These are phyloP conservation scores for Eutolmus rufibarbis DNA, from an alignment of 2,888 invertebrate genomes.

Conservation along the genomic window DNA sequence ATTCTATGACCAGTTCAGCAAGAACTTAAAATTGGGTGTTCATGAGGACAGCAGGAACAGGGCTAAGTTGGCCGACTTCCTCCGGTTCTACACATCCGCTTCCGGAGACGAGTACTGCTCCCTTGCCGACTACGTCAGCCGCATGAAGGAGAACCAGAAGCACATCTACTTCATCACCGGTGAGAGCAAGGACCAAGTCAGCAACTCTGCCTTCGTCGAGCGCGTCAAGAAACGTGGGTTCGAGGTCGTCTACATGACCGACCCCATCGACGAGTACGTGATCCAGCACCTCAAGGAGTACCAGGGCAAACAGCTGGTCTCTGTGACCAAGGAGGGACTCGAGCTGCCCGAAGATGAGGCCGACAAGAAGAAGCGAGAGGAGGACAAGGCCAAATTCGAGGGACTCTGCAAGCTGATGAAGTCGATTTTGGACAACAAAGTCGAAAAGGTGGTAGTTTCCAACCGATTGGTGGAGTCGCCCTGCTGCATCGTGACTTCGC, in stretches of 20 bases:
- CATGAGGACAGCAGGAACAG: constrained; percentile 97
- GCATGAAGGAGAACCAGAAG: constrained; percentile 99
- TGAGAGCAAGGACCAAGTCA: constrained; percentile 90
- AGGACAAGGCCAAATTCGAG: constrained; percentile 74
- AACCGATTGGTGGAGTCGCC: constrained; percentile 97
- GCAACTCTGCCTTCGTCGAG: constrained; percentile 97
- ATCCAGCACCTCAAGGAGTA: constrained; percentile 98
- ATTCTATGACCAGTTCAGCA: constrained; percentile 97
- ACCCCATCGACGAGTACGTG: constrained; percentile 99
- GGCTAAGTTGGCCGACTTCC: constrained; percentile 85
- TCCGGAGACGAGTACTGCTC: constrained; percentile 95
- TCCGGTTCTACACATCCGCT: constrained; percentile 93
- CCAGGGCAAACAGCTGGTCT: constrained; percentile 94
- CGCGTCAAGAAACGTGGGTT: constrained; percentile 97
- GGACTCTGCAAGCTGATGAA: constrained; percentile 82
- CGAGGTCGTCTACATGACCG: constrained; percentile 98
- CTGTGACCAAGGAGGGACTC: constrained; percentile 97
- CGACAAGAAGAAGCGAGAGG: constrained; percentile 96
- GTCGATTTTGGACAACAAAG: constrained; percentile 96
- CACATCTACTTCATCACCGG: constrained; percentile 99
- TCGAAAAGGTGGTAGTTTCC: constrained; percentile 96
- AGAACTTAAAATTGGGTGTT: constrained; percentile 96
- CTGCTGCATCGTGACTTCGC: constrained; percentile 98
- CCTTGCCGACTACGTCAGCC: constrained; percentile 92
- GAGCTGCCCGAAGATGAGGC: constrained; percentile 97